Conservation (phyloP, 2,888 invertebrate genomes). For the Pterobdella sp. region DNA sequence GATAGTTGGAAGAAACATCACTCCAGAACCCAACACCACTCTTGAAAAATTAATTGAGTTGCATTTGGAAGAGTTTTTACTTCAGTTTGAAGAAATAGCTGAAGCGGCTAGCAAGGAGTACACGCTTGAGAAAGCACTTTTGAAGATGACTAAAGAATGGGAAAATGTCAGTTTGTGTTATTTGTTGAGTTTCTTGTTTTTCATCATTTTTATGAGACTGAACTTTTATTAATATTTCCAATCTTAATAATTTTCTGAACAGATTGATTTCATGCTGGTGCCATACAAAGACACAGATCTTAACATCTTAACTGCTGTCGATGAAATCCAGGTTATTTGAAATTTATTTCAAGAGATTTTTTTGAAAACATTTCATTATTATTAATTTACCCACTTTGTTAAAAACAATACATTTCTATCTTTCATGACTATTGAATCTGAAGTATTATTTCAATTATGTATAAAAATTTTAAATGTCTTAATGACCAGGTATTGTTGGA, state of each 20-base stretch:
- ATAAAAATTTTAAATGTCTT: too few relatives aligned
- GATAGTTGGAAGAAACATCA: constrained; percentile 83
- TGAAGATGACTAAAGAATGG: constrained; percentile 87
- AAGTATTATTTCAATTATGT: too few relatives aligned
- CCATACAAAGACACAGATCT: constrained; percentile 48
- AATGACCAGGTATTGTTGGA: constrained; percentile 46
- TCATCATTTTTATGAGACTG: neutral
- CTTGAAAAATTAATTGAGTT: constrained; percentile 78
- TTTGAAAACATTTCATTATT: too few relatives aligned
- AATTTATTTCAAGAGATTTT: too few relatives aligned
- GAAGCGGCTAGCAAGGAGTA: constrained; percentile 93
- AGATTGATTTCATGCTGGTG: constrained; percentile 34
- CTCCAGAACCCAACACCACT: constrained; percentile 70
- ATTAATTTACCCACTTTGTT: too few relatives aligned
- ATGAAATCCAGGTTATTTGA: constrained; percentile 45
- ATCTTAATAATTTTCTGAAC: neutral
- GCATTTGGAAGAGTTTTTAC: constrained; percentile 73
- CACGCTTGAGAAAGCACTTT: constrained; percentile 76
- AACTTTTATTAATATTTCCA: neutral
- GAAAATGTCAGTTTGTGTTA: constrained; percentile 47
- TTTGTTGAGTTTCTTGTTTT: neutral
- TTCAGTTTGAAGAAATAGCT: constrained; percentile 81
- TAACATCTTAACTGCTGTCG: constrained; percentile 47
- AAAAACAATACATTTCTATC: too few relatives aligned
- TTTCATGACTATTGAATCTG: too few relatives aligned